Evolutionary conservation across 2,888 invertebrate species (phyloP).

Genomic region (Cephus sareptanus): DNA sequence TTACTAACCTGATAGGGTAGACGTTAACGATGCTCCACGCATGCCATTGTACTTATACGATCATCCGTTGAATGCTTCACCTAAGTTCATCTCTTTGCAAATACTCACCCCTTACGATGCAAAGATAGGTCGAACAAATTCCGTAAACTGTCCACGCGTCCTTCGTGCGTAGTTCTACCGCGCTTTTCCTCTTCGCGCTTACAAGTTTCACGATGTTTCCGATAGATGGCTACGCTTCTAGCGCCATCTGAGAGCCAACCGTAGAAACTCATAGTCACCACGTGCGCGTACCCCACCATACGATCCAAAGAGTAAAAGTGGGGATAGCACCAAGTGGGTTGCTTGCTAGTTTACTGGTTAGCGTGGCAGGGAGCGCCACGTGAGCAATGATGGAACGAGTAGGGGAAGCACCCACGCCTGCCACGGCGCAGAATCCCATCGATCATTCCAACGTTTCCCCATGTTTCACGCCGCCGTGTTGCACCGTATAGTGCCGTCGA

Average conservation of each 20-base stretch:
- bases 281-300: slow-evolving; percentile 46
- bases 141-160: not conserved
- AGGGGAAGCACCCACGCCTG: slow-evolving; percentile 58
- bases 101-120: not conserved
- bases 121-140: not conserved
- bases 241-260: slow-evolving; percentile 48
- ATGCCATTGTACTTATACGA: not conserved
- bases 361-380: slow-evolving; percentile 26
- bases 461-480: slow-evolving; percentile 60
- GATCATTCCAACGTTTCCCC: slow-evolving; percentile 63
- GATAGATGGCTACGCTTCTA: slow-evolving; percentile 39
- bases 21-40: not conserved
- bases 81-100: not conserved
- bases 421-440: slow-evolving; percentile 65
- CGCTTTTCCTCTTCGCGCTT: slow-evolving; percentile 7
- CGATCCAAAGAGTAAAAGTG: slow-evolving; percentile 15
- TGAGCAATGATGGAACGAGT: slow-evolving; percentile 5
- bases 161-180: not conserved
- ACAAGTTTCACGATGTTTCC: slow-evolving; percentile 39
- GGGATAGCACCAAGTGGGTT: slow-evolving; percentile 14
- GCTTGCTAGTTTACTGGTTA: not conserved
- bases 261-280: slow-evolving; percentile 42
- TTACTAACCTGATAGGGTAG: not conserved
- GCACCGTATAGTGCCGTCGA: slow-evolving; percentile 45
- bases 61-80: not conserved